Conservation (phyloP, 2,797 vertebrate genomes). For the Crypturellus tataupa region DNA sequence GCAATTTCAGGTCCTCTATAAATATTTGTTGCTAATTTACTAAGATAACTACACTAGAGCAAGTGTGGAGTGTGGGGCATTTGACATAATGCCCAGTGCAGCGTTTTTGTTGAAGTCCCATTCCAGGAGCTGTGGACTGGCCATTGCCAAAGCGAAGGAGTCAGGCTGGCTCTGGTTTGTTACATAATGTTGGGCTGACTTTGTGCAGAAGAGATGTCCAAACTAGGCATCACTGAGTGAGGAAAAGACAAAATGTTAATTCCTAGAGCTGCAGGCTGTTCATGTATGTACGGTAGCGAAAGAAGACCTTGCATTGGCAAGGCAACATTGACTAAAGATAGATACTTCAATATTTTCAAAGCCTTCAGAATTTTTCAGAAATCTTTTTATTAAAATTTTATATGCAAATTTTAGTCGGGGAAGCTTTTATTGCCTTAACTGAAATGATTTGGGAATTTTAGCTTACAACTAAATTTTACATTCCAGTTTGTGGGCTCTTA, state of each 20-base stretch:
- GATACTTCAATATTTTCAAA: background rate
- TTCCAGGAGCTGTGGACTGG: background rate
- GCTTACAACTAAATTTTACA: background rate
- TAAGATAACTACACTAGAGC: background rate
- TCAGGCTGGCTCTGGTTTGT: background rate
- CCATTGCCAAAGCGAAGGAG: background rate
- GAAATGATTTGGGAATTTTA: background rate
- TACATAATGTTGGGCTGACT: background rate
- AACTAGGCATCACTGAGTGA: background rate
- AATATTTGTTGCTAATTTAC: slow-evolving; percentile 11
- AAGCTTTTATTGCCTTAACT: background rate
- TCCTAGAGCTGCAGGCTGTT: background rate
- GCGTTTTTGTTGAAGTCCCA: background rate
- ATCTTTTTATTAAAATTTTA: background rate
- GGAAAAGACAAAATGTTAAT: background rate
- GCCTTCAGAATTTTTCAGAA: background rate
- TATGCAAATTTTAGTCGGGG: background rate
- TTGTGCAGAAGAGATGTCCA: background rate
- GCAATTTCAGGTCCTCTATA: background rate
- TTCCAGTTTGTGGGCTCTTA: background rate
- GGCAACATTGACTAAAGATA: background rate
- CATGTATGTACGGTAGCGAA: rapidly evolving
- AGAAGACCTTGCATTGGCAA: background rate
- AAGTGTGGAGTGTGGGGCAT: background rate
- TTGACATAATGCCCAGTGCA: background rate